Percentiles rank a stretch among this genome's conserved stretches.
Evolutionary conservation across 2,113 vertebrate genomes (phyloP).

Genomic region (Gopherus evgoodei): DNA sequence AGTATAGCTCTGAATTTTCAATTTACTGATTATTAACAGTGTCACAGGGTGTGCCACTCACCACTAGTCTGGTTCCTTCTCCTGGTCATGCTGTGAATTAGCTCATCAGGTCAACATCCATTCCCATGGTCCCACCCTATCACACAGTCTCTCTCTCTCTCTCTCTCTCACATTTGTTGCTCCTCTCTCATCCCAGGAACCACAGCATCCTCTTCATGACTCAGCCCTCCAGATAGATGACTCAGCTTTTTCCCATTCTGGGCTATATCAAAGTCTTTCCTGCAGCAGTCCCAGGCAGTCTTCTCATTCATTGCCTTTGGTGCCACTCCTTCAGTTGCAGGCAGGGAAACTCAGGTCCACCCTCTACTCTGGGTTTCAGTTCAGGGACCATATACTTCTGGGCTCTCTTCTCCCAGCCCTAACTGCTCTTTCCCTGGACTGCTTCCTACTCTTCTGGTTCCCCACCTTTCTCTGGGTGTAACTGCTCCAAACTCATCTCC

Average conservation of each 20-base stretch:
- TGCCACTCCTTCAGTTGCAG: too few species aligned
- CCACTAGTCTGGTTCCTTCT: background rate
- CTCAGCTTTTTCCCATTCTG: too few species aligned
- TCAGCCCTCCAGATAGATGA: background rate
- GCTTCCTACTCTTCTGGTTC: background rate
- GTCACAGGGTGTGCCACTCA: background rate
- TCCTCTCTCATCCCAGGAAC: background rate
- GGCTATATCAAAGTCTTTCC: too few species aligned
- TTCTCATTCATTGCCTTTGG: too few species aligned
- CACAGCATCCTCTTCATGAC: background rate
- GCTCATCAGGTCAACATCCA: background rate
- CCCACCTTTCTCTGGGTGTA: background rate
- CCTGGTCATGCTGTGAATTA: background rate
- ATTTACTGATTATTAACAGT: background rate
- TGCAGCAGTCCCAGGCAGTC: too few species aligned
- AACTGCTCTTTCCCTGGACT: background rate
- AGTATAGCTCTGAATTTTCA: background rate
- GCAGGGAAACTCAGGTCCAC: too few species aligned
- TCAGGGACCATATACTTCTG: background rate
- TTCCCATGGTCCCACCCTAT: background rate
- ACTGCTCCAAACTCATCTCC: background rate
- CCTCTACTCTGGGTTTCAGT: background rate
- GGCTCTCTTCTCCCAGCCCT: background rate
- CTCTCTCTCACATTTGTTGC: background rate
- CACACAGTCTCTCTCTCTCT: background rate